Conservation (phyloP, 2,888 invertebrate genomes). For the Punctoribates punctum region DNA sequence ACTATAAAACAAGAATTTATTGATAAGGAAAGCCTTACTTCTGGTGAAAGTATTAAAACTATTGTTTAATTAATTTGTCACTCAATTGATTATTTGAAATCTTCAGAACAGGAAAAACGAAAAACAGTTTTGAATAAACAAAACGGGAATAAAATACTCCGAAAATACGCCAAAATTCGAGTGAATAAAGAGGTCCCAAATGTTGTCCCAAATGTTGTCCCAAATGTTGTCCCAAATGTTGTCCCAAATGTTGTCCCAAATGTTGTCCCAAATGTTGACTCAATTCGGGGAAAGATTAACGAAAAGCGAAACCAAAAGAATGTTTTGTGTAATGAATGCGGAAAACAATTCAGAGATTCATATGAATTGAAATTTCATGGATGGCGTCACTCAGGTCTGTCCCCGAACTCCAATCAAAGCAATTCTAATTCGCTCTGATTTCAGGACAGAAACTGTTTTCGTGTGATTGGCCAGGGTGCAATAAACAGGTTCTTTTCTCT, state of each 20-base stretch:
- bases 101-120: background rate
- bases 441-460: background rate
- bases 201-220: background rate
- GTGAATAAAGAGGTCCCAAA: background rate
- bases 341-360: background rate
- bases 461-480: slow-evolving; percentile 3
- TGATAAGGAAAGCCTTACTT: background rate
- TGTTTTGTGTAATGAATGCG: slow-evolving; percentile 4
- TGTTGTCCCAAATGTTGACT: background rate
- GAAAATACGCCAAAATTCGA: background rate
- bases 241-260: too few relatives aligned
- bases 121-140: background rate
- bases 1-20: background rate
- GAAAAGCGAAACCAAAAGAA: background rate
- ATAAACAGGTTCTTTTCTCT: background rate
- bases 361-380: slow-evolving; percentile 12
- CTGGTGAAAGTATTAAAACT: background rate
- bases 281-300: background rate
- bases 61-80: background rate
- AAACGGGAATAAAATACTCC: background rate
- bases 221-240: too few relatives aligned
- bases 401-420: too few relatives aligned
- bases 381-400: background rate
- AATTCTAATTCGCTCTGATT: too few relatives aligned
- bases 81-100: background rate